Evolutionary conservation across 2,797 vertebrate genomes (phyloP).

Genomic region (Antrozous pallidus): DNA sequence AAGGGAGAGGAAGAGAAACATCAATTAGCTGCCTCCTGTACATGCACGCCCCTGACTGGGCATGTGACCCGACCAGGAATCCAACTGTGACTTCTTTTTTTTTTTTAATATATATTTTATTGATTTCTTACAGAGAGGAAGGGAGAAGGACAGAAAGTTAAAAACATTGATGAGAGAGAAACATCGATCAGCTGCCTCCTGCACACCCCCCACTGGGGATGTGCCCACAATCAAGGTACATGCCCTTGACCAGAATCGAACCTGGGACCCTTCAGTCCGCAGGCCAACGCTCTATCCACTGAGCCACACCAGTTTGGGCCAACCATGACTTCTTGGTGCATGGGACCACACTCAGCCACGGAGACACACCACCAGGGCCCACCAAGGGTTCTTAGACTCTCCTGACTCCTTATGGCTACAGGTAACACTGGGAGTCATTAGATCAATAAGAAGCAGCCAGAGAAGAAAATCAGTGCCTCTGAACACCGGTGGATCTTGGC

Average conservation of each 20-base stretch:
- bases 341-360: neutral
- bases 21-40: neutral
- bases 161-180: too few species aligned
- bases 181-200: too few species aligned
- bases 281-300: too few species aligned
- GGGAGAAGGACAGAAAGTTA: too few species aligned
- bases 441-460: conserved; percentile 50
- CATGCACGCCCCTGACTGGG: neutral
- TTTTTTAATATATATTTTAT: too few species aligned
- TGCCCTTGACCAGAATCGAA: too few species aligned
- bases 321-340: neutral
- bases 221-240: too few species aligned
- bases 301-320: too few species aligned
- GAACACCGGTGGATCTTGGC: neutral
- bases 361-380: neutral
- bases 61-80: neutral
- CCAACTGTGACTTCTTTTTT: neutral
- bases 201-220: too few species aligned
- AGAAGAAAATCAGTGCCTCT: neutral
- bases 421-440: conserved; percentile 64
- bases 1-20: neutral
- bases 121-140: too few species aligned
- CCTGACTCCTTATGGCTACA: neutral
- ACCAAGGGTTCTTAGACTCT: neutral
- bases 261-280: too few species aligned